phyloP scores from a whole-genome alignment of 2,113 vertebrate species.

The Trinectes maculatus region DNA sequence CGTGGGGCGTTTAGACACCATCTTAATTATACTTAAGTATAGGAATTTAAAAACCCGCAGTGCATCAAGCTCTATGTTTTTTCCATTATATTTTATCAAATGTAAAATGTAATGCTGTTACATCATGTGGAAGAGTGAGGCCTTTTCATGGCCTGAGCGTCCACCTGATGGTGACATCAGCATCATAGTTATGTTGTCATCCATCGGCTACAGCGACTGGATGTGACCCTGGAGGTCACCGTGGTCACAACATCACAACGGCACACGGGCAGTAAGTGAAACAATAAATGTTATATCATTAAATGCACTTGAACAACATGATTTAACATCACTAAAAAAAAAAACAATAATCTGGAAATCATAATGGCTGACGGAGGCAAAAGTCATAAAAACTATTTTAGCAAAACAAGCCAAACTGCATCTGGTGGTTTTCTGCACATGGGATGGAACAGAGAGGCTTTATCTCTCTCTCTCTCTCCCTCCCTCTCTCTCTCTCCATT shows the following conservation, averaged over 20 bases:
- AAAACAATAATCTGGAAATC: too few species aligned
- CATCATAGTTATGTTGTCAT: constrained; percentile 53
- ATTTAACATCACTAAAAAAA: too few species aligned
- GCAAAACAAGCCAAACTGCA: constrained; percentile 1
- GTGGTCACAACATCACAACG: too few species aligned
- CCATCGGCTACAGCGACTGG: constrained; percentile 5
- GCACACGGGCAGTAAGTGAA: too few species aligned
- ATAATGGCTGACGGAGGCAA: too few species aligned
- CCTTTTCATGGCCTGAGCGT: neutral
- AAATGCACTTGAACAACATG: too few species aligned
- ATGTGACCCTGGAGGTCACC: constrained; percentile 39
- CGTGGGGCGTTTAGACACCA: constrained; percentile 15
- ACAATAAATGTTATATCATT: too few species aligned
- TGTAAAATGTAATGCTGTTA: neutral
- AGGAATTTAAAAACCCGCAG: too few species aligned
- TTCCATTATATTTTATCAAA: too few species aligned
- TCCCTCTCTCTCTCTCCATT: constrained; percentile 20
- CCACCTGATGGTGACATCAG: constrained; percentile 52
- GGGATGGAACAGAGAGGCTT: constrained; percentile 46
- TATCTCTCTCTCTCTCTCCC: constrained; percentile 31
- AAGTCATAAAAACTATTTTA: constrained; percentile 33
- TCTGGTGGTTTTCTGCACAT: neutral
- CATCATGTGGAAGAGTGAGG: constrained; percentile 3
- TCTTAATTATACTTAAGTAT: too few species aligned
- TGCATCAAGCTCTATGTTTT: too few species aligned